A percentile compares a stretch with the other conserved stretches of the same genome.
Conservation (phyloP, 1,140 invertebrate genomes). For the Trichogramma pretiosum region DNA sequence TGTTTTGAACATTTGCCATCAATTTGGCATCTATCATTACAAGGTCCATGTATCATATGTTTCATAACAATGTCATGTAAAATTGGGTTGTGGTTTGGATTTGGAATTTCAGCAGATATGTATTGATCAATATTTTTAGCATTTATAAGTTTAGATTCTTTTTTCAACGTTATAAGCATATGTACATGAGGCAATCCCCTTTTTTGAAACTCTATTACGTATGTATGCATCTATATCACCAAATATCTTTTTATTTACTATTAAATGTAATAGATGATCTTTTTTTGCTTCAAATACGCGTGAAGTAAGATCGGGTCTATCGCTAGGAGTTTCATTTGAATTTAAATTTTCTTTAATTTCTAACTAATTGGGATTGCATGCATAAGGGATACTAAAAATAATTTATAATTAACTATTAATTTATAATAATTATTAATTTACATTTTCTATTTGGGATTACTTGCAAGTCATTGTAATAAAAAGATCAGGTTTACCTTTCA, state of each 20-base stretch:
- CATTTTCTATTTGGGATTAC: neutral
- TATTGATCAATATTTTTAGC: slow-evolving; percentile 29
- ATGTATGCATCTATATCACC: neutral
- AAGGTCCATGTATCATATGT: slow-evolving; percentile 33
- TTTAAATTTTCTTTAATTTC: neutral
- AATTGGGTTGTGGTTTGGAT: slow-evolving; percentile 21
- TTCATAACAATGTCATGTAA: slow-evolving; percentile 25
- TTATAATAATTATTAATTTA: neutral
- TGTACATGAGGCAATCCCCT: too few species aligned
- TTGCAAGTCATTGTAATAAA: neutral
- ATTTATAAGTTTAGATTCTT: slow-evolving; percentile 27
- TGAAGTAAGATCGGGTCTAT: neutral
- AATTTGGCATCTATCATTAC: slow-evolving; percentile 22
- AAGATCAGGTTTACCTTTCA: too few species aligned
- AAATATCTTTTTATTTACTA: slow-evolving; percentile 5
- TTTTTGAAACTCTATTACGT: slow-evolving; percentile 18
- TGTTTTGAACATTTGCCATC: slow-evolving; percentile 20
- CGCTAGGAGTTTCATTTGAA: neutral
- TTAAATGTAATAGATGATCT: neutral
- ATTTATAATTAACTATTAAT: neutral
- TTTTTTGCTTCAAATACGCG: neutral
- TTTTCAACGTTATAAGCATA: slow-evolving; percentile 29
- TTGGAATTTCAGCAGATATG: slow-evolving; percentile 41
- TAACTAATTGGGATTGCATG: neutral
- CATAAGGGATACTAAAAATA: neutral